Base-by-base conservation (phyloP, 2,888 invertebrate genomes). In the Drosophila algonquin region DNA sequence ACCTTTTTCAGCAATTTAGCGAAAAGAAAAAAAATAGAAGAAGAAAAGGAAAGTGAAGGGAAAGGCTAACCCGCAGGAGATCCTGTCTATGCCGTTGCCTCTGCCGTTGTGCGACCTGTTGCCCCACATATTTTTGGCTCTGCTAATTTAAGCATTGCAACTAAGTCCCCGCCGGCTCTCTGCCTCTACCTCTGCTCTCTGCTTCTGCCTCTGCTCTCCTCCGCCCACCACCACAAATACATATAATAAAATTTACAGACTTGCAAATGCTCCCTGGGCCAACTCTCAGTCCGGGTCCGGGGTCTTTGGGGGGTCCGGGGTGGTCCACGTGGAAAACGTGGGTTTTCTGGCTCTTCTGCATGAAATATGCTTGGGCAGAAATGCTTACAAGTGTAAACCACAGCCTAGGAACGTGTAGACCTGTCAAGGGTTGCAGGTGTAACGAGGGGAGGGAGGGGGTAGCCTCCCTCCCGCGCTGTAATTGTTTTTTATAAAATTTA, bases 341-440 rank as follows among this genome's bases (percentile, higher is more conserved):
- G n/a, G 45, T 16, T 44, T 55, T 44, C 21, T 27, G 32, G 30
- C 55, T 51, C 68, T 76, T 65, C 67, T 67, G 67, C 67, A 67
- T 84, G 76, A 86, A 84, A 83, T 84, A 86, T 84, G 82, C 87
- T 77, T 45, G 62, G 85, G 75, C 76, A 79, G 82, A 69, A 82
- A 84, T 84, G 83, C 86, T 86, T 87, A 87, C 85, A 87, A 85
- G 83, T 87, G 86, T 86, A 86, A 86, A 86, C 86, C 85, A 81
- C 83, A 87, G 85, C 73, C 69, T 59, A 70, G 78, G 83, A 81
- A 77, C 79, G 83, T 83, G 83, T 79, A 81, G 58, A 79, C 64
- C 77, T 83, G 86, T 83, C 87, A 75, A 61, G 73, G 58, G 54
- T 55, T 52, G 55, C 61, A 32, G 51, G 45, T 46, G 61, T 54